These are phyloP conservation scores for Spinus olivaceus DNA, from an alignment of 2,797 vertebrate species.

Conservation along the genomic window DNA sequence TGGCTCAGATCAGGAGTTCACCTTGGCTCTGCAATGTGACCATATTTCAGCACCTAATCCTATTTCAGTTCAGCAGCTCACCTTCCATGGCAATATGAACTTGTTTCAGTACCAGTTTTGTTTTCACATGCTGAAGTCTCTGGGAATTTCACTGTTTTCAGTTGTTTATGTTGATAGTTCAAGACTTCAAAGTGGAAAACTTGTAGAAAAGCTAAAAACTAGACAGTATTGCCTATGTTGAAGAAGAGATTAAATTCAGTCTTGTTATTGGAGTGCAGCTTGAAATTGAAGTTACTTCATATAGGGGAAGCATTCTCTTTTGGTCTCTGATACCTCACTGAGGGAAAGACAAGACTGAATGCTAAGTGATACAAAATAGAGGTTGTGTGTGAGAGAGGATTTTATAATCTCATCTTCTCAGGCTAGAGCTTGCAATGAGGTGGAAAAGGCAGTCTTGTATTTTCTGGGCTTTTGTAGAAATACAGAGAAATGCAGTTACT, in stretches of 20 bases:
- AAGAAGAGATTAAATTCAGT: neutral
- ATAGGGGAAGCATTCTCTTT: neutral
- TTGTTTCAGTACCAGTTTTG: neutral
- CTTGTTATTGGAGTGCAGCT: neutral
- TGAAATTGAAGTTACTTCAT: neutral
- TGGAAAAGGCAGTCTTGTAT: neutral
- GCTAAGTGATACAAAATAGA: neutral
- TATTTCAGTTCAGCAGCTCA: neutral
- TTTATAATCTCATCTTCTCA: neutral
- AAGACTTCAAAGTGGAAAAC: neutral
- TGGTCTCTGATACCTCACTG: neutral
- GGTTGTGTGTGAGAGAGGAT: accelerated
- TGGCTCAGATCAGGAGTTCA: neutral
- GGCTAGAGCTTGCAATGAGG: neutral
- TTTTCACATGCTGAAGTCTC: neutral
- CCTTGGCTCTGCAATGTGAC: neutral
- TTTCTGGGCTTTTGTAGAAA: neutral
- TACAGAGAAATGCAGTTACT: constrained; percentile 17
- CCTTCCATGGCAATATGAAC: neutral
- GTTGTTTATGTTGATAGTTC: neutral
- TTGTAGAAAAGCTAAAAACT: neutral
- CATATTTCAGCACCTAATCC: neutral
- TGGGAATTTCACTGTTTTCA: neutral
- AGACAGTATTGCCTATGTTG: neutral
- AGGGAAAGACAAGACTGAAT: neutral